Percentiles rank a stretch among this genome's conserved stretches.
Evolutionary conservation across 2,797 vertebrate genomes (phyloP).

Genomic region (Morus bassanus): DNA sequence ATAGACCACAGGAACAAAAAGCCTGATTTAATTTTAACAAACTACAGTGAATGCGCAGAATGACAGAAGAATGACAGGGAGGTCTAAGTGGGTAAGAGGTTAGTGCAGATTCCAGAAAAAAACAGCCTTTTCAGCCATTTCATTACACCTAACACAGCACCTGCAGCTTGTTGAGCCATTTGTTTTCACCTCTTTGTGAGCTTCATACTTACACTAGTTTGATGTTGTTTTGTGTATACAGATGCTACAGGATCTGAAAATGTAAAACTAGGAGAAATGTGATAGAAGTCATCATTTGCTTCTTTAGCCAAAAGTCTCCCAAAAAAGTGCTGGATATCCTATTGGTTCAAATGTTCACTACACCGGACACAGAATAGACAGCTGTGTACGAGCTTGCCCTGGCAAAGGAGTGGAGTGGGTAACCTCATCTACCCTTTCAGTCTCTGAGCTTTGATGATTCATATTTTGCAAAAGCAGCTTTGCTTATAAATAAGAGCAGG

Average conservation of each 20-base stretch:
- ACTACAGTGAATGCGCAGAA: not conserved
- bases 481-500: constrained; percentile 51
- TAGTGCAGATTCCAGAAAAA: not conserved
- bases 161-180: not conserved
- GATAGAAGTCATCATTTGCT: not conserved
- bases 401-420: not conserved
- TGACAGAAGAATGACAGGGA: not conserved
- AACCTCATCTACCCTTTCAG: constrained; percentile 54
- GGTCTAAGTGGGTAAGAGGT: not conserved
- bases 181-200: not conserved
- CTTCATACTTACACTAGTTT: not conserved
- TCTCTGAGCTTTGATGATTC: constrained; percentile 42
- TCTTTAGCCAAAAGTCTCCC: not conserved
- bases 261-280: not conserved
- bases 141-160: not conserved
- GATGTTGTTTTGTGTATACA: not conserved
- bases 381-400: not conserved
- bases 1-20: constrained; percentile 1
- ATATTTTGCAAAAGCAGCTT: constrained; percentile 17
- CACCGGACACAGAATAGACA: not conserved
- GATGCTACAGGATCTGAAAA: not conserved
- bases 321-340: not conserved
- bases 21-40: constrained; percentile 20
- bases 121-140: not conserved
- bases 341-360: constrained; percentile 10